Percentiles rank a stretch among this genome's conserved stretches.
Conservation (phyloP, 2,888 invertebrate species). For the Resseliella maxima region DNA sequence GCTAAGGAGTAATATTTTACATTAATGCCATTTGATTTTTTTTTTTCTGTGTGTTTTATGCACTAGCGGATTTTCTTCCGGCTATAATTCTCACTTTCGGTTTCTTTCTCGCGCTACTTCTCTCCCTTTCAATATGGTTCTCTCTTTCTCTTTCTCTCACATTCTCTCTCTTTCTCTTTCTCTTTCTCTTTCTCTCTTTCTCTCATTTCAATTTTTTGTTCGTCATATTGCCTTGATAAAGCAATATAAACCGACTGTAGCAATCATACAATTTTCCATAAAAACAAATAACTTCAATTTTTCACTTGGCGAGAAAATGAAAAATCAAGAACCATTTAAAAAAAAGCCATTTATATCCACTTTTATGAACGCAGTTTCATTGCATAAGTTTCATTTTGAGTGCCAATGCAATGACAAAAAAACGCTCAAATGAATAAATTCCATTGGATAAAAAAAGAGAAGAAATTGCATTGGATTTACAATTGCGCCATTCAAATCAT, state of each 20-base stretch:
- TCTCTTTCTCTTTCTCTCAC: background rate
- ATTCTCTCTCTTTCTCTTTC: background rate
- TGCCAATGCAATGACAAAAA: background rate
- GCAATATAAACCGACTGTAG: background rate
- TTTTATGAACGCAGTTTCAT: background rate
- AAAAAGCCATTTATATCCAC: background rate
- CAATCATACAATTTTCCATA: background rate
- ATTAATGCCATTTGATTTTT: constrained; percentile 13
- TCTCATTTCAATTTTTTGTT: background rate
- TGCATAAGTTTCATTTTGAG: background rate
- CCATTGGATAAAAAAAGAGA: background rate
- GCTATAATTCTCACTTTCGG: background rate
- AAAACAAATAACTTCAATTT: background rate
- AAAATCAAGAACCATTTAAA: background rate
- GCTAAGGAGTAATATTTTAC: constrained; percentile 8
- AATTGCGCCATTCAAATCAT: constrained; percentile 1
- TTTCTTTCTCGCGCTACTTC: too few relatives aligned
- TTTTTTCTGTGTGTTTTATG: too few relatives aligned
- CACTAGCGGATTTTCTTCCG: background rate
- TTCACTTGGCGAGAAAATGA: background rate
- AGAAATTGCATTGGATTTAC: too few relatives aligned
- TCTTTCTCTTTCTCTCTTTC: too few relatives aligned
- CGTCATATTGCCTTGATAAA: background rate
- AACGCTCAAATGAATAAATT: background rate
- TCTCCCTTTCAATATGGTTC: too few relatives aligned